Evolutionary conservation across 2,888 invertebrate genomes (phyloP).

Genomic region (Platycheirus albimanus): DNA sequence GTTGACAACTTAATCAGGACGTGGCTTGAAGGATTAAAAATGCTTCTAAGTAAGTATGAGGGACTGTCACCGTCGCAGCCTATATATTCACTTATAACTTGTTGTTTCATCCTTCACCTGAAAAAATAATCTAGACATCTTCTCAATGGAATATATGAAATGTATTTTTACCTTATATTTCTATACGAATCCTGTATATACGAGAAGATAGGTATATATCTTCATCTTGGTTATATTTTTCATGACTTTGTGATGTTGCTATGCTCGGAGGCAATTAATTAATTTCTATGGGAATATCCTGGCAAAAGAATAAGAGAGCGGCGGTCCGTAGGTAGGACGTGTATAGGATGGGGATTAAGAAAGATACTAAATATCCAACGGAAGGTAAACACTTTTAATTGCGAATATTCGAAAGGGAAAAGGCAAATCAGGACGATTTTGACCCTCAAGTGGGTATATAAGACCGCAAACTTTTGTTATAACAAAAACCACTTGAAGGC

Average conservation of each 20-base stretch:
- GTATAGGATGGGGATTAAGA: constrained; percentile 24
- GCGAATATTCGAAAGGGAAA: constrained; percentile 28
- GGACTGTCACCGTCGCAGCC: too few species aligned
- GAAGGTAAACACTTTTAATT: constrained; percentile 47
- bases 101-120: constrained; percentile 15
- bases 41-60: neutral
- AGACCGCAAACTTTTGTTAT: neutral
- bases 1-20: constrained; percentile 52
- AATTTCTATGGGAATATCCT: constrained; percentile 62
- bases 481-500: neutral
- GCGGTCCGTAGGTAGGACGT: too few species aligned
- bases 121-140: constrained; percentile 9
- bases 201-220: neutral
- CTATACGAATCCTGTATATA: neutral
- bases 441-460: neutral
- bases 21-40: constrained; percentile 26
- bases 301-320: constrained; percentile 3
- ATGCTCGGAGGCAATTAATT: constrained; percentile 66
- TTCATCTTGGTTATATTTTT: constrained; percentile 13
- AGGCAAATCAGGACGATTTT: constrained; percentile 21
- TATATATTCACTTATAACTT: constrained; percentile 34
- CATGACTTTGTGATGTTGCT: constrained; percentile 51
- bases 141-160: neutral
- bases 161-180: neutral
- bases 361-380: constrained; percentile 31